Percentiles rank a stretch among this genome's conserved stretches.
Evolutionary conservation across 2,113 vertebrate genomes (phyloP).

Genomic region (Carassius carassius): DNA sequence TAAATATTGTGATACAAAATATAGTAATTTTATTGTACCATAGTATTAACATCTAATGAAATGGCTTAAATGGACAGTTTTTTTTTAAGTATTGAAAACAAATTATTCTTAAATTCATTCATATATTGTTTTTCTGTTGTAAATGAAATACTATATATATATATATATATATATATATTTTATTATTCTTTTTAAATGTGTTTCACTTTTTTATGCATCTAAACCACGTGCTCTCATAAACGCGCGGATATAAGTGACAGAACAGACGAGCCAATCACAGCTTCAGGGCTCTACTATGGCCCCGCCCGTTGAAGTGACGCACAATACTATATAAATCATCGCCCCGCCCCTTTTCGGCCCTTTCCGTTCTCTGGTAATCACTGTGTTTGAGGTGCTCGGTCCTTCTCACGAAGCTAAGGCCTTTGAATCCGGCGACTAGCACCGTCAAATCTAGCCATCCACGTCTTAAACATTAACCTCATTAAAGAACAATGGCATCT

Average conservation of each 20-base stretch:
- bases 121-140: too few relatives aligned
- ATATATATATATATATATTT: too few relatives aligned
- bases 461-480: conserved; percentile 51
- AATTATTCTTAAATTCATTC: too few relatives aligned
- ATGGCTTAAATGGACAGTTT: too few relatives aligned
- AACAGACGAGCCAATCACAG: not conserved
- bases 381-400: conserved; percentile 86
- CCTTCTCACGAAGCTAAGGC: conserved; percentile 95
- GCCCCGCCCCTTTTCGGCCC: accelerated
- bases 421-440: conserved; percentile 91
- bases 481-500: conserved; percentile 83
- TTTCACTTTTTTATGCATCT: not conserved
- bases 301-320: conserved; percentile 52
- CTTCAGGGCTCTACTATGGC: not conserved
- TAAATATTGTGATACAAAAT: not conserved
- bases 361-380: conserved; percentile 63
- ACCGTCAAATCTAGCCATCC: conserved; percentile 80
- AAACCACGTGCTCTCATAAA: too few relatives aligned
- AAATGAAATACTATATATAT: too few relatives aligned
- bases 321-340: conserved; percentile 39
- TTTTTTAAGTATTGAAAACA: too few relatives aligned
- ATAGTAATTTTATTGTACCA: too few relatives aligned
- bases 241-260: not conserved
- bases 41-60: too few relatives aligned
- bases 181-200: too few relatives aligned